These are phyloP conservation scores for Anableps anableps DNA, from an alignment of 2,797 vertebrate species.

Conservation along the genomic window DNA sequence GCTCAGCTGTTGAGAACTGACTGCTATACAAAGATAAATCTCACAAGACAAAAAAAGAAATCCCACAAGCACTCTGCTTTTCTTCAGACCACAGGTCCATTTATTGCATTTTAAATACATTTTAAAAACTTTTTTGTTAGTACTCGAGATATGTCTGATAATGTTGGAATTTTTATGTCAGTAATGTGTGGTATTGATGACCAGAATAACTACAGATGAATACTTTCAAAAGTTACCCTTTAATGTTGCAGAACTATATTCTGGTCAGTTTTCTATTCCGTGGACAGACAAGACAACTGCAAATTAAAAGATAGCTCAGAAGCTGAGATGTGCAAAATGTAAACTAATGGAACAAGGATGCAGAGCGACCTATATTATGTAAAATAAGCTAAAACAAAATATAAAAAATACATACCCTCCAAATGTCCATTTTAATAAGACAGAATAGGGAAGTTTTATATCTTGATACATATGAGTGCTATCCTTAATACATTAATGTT, in stretches of 20 bases:
- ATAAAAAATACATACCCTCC: background rate
- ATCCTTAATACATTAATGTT: background rate
- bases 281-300: background rate
- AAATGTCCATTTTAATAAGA: background rate
- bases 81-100: background rate
- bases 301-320: no score
- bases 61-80: background rate
- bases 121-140: background rate
- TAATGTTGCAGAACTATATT: background rate
- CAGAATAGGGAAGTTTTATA: background rate
- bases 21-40: background rate
- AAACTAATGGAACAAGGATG: no score
- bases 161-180: background rate
- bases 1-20: background rate
- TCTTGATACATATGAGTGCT: background rate
- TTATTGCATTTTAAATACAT: background rate
- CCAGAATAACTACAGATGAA: background rate
- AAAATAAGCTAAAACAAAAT: background rate
- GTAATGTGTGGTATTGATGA: background rate
- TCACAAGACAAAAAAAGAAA: background rate
- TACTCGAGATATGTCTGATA: background rate
- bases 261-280: background rate
- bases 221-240: background rate
- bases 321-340: no score
- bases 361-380: background rate